Percentiles rank a stretch among this genome's conserved stretches.
Evolutionary conservation across 1,140 invertebrate genomes (phyloP).

Genomic region (Acyrthosiphon pisum): DNA sequence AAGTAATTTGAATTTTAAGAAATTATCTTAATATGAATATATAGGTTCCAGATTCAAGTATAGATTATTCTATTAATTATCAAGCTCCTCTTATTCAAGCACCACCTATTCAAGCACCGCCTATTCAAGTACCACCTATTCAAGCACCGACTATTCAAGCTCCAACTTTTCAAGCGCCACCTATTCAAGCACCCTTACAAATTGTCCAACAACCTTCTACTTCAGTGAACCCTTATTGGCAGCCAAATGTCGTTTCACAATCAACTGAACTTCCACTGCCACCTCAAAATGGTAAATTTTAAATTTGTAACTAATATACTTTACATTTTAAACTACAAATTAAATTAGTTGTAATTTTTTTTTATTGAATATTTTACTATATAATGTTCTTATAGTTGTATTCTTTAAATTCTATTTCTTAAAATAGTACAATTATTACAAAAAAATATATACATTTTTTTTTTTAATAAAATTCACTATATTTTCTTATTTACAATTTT

Average conservation of each 20-base stretch:
- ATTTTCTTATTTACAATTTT: slow-evolving; percentile 14
- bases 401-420: slow-evolving; percentile 24
- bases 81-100: slow-evolving; percentile 7
- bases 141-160: slow-evolving; percentile 18
- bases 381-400: slow-evolving; percentile 24
- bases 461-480: neutral
- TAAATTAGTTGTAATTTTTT: slow-evolving; percentile 40
- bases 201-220: slow-evolving; percentile 15
- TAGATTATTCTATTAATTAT: slow-evolving; percentile 47
- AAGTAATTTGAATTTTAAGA: slow-evolving; percentile 7
- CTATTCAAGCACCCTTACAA: slow-evolving; percentile 43
- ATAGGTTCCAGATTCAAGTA: slow-evolving; percentile 43
- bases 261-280: slow-evolving; percentile 2
- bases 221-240: slow-evolving; percentile 41
- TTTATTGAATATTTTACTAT: slow-evolving; percentile 14
- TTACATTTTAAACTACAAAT: neutral
- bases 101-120: slow-evolving; percentile 19
- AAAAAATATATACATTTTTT: neutral
- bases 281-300: slow-evolving; percentile 52
- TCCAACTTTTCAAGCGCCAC: neutral
- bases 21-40: slow-evolving; percentile 14
- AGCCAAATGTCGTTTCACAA: slow-evolving; percentile 40
- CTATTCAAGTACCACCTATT: neutral
- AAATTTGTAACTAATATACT: neutral
- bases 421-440: neutral